Percentiles rank a stretch among this genome's conserved stretches.
phyloP scores from a whole-genome alignment of 1,140 invertebrate species.

The Stegodyphus dumicola region DNA sequence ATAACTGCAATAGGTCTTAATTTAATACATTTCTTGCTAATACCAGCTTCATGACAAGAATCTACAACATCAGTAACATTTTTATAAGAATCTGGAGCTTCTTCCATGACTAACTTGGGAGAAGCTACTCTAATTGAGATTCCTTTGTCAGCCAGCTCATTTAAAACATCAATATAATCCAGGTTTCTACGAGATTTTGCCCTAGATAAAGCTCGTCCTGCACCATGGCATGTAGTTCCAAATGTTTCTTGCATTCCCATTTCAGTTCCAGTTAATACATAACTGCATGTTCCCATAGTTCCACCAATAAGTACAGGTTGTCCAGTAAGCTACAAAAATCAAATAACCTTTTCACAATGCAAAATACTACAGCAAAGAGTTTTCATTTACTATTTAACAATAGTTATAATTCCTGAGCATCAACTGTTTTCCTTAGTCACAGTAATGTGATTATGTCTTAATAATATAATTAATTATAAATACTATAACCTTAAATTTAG shows the following conservation, averaged over 20 bases:
- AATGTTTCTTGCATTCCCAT: constrained; percentile 98
- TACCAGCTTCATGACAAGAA: constrained; percentile 97
- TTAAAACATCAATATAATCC: constrained; percentile 91
- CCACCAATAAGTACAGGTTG: constrained; percentile 99
- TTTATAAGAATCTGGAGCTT: constrained; percentile 99
- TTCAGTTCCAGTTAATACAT: constrained; percentile 97
- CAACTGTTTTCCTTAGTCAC: too few species aligned
- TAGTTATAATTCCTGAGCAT: too few species aligned
- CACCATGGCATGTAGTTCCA: constrained; percentile 99
- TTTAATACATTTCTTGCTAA: constrained; percentile 98
- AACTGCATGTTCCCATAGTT: constrained; percentile 99
- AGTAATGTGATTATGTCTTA: too few species aligned
- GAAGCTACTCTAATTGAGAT: constrained; percentile 98
- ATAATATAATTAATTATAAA: too few species aligned
- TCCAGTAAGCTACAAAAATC: constrained; percentile 82
- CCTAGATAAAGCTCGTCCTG: constrained; percentile 94
- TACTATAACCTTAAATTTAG: too few species aligned
- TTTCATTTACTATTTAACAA: too few species aligned
- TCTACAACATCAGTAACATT: constrained; percentile 99
- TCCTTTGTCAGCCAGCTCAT: constrained; percentile 87
- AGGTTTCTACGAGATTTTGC: constrained; percentile 97
- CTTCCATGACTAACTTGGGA: constrained; percentile 99
- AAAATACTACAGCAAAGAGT: too few species aligned
- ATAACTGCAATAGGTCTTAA: constrained; percentile 98
- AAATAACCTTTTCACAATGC: background rate